Evolutionary conservation across 2,888 invertebrate species (phyloP).

Genomic region (Drosophila meridiana): DNA sequence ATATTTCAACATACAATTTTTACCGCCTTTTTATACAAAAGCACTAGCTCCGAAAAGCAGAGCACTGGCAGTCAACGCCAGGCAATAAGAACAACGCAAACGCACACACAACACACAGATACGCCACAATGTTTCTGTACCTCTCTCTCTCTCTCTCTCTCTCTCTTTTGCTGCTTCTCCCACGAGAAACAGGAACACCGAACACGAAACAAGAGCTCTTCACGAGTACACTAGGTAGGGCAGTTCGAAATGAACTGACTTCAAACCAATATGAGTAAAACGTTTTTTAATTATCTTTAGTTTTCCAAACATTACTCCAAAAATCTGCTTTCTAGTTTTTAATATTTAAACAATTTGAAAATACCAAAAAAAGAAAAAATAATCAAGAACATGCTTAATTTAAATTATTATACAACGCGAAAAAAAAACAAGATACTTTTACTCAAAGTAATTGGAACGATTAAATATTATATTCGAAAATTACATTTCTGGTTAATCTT

Average conservation of each 20-base stretch:
- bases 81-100: slow-evolving; percentile 75
- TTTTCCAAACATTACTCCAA: not conserved
- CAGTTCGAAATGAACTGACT: slow-evolving; percentile 26
- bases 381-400: too few relatives aligned
- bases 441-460: too few relatives aligned
- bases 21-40: slow-evolving; percentile 74
- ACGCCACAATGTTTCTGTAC: slow-evolving; percentile 49
- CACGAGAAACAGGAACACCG: slow-evolving; percentile 59
- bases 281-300: not conserved
- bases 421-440: too few relatives aligned
- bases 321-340: not conserved
- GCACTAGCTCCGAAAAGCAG: slow-evolving; percentile 59
- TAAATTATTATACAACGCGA: too few relatives aligned
- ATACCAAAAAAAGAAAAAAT: too few relatives aligned
- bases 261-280: not conserved
- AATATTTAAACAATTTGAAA: not conserved
- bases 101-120: slow-evolving; percentile 51
- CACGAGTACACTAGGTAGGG: slow-evolving; percentile 39
- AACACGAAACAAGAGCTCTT: slow-evolving; percentile 53
- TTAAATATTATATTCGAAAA: too few relatives aligned
- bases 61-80: slow-evolving; percentile 59
- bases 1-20: slow-evolving; percentile 55
- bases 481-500: too few relatives aligned
- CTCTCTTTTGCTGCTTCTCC: slow-evolving; percentile 42
- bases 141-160: slow-evolving; percentile 31